phyloP scores from a whole-genome alignment of 2,113 vertebrate genomes.

The Tetraodon nigroviridis region DNA sequence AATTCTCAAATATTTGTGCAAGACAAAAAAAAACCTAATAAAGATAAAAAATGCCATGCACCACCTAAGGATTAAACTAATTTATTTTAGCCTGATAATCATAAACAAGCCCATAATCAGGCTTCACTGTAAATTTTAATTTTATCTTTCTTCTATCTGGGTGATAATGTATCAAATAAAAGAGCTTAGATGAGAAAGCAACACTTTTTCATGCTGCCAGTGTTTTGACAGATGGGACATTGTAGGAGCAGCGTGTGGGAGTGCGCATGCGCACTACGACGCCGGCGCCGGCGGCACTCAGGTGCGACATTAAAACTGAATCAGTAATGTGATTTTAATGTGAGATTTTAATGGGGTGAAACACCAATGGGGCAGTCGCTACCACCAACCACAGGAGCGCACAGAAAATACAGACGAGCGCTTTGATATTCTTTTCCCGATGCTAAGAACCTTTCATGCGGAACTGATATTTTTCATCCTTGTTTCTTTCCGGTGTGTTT shows the following conservation, averaged over 20 bases:
- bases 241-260: constrained; percentile 32
- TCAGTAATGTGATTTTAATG: too few species aligned
- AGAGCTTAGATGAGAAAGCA: constrained; percentile 7
- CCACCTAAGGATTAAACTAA: too few species aligned
- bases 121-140: constrained; percentile 26
- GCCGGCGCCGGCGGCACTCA: neutral
- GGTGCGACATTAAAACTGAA: too few species aligned
- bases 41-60: neutral
- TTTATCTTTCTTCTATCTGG: constrained; percentile 5
- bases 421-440: too few species aligned
- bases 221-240: constrained; percentile 29
- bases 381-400: too few species aligned
- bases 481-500: constrained; percentile 52
- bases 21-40: constrained; percentile 47
- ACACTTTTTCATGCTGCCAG: constrained; percentile 11
- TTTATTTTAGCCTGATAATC: too few species aligned
- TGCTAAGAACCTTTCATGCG: too few species aligned
- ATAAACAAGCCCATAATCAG: constrained; percentile 6
- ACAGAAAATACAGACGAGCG: too few species aligned
- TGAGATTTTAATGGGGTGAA: too few species aligned
- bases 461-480: neutral
- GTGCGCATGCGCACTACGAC: constrained; percentile 3
- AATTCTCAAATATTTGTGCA: constrained; percentile 36
- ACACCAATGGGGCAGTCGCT: too few species aligned
- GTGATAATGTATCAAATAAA: constrained; percentile 16